Evolutionary conservation across 2,797 vertebrate genomes (phyloP), one percentile per base, ranked within the genome.

Genomic region (Hoplostethus atlanticus): DNA sequence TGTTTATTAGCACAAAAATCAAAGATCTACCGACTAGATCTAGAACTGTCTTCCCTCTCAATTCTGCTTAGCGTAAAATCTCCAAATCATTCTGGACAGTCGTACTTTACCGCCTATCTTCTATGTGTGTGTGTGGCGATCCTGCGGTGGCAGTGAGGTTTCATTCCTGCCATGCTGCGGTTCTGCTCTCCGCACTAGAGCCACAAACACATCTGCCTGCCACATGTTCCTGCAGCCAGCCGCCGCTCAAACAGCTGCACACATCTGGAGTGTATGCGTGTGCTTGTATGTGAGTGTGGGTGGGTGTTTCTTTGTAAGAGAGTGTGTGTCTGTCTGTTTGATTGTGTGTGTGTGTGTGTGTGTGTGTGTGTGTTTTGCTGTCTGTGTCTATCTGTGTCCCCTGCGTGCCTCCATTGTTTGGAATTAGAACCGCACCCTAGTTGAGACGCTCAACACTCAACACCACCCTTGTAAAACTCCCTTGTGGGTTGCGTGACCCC

Each of bases 171-270:
- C 52, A 0, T 67, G 46, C 62, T 62, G 50, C 55, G 75, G 64
- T 75, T 64, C 72, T 60, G 28, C n/a, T 75, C 79, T 58, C 68
- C 21, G 30, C 70, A 28, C 51, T 54, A 64, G 47, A 68, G 28
- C 38, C 16, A 42, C 40, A 11, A 52, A 71, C 72, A 79, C 86
- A 92, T 90, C 91, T 94, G 91, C 78, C 68, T 74, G 64, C 78
- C 93, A 93, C 86, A 92, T 93, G 92, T 81, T 77, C 68, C 34
- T 53, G 25, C 60, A 76, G 61, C 68, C 48, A 69, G 66, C 44
- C 61, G 12, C 65, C 15, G 16, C 44, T 63, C 59, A n/a, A 83
- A 72, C 81, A 82, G 63, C 69, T 85, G 68, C 42, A 64, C 57
- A 30, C 82, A 86, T 71, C 74, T 84, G 64, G 68, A 69, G 44